Base-by-base conservation (phyloP, 2,113 vertebrate genomes). In the zebrafish (Danio rerio) region DNA sequence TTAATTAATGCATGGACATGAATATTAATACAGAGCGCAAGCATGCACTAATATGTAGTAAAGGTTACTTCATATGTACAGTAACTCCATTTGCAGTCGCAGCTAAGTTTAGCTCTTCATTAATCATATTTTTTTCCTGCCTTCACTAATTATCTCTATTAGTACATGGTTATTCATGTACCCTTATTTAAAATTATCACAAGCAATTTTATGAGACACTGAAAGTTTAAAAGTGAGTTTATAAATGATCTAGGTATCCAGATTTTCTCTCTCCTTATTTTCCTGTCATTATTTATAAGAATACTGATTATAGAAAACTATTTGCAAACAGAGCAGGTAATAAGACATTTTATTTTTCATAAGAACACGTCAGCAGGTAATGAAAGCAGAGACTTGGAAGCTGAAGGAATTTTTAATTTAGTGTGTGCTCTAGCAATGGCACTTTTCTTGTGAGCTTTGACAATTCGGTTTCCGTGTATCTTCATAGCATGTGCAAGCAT, bases 401-500 rank as follows among this genome's bases (percentile, higher is more conserved):
- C 18, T 9, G 31, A 75, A 21, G 42, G 18, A 8, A 55, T 81
- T 47, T 73, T 81, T 63, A 21, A 66, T 47, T 7, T 65, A 61
- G 56, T 21, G 11, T 58, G 20, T 69, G 18, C 49, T 62, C 11
- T 47, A 65, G 12, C 47, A 66, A 12, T 58, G 52, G 42, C 50
- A 78, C 9, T 65, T 82, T 82, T 78, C 20, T 66, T 42, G 66
- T 72, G 12, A 40, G 40, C 50, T 72, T 85, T 80, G 63, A 78
- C 55, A 45, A 75, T 75, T 59, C 11, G n/a, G n/a, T 43, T 65
- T 56, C 79, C 77, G 13, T 72, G 47, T 53, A 31, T 42, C 49
- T 52, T 31, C 66, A 78, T 66, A 31, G 65, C 47, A 52, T 81
- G 47, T 47, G 79, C 16, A 65, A 76, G 71, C 49, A 81, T 7